Conservation (phyloP, 2,888 invertebrate species). For the Pherbina coryleti region DNA sequence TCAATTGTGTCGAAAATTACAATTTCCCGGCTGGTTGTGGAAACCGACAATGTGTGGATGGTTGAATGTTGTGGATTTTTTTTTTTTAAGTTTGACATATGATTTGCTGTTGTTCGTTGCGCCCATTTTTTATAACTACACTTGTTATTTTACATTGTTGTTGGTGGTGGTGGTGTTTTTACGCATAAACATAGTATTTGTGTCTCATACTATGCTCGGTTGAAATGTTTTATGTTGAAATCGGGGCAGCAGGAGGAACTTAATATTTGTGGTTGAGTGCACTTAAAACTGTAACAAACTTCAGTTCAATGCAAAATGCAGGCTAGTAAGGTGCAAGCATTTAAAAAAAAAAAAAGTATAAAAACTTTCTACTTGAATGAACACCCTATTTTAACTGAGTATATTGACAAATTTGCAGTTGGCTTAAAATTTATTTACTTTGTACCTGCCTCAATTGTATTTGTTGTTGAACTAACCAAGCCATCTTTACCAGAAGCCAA, state of each 20-base stretch:
- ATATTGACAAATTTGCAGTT: too few species aligned
- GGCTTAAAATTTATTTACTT: too few species aligned
- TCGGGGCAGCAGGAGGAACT: neutral
- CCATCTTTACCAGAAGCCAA: too few species aligned
- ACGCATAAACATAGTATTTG: slow-evolving; percentile 11
- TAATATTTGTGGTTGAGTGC: slow-evolving; percentile 20
- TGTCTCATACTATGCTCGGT: neutral
- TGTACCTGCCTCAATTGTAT: too few species aligned
- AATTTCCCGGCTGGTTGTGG: neutral
- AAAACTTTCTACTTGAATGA: slow-evolving; percentile 17
- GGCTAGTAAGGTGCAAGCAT: neutral
- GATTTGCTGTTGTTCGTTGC: neutral
- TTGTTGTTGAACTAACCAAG: too few species aligned
- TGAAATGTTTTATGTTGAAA: neutral
- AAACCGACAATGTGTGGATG: neutral
- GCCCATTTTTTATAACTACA: neutral
- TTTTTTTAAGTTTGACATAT: neutral
- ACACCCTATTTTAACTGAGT: slow-evolving; percentile 1
- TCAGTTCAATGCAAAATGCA: neutral
- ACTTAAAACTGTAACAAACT: neutral
- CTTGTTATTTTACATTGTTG: neutral
- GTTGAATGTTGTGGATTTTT: neutral
- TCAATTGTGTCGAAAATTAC: slow-evolving; percentile 18
- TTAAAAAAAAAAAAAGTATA: neutral
- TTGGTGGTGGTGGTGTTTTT: neutral